Conservation (phyloP, 2,113 vertebrate species). For the Rhinopomastus cyanomelas region DNA sequence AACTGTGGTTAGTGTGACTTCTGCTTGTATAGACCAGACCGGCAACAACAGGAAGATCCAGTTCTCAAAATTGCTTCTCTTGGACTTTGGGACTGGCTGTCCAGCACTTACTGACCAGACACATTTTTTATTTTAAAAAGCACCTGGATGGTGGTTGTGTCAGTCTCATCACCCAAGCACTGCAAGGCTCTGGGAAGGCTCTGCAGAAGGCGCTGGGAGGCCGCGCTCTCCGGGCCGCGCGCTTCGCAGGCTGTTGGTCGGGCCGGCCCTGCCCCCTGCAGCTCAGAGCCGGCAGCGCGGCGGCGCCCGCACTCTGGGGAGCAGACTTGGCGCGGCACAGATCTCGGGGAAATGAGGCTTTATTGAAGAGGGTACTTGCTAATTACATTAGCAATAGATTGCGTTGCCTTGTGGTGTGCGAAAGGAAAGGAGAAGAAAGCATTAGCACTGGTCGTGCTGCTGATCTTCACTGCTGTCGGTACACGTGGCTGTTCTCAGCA, state of each 20-base stretch:
- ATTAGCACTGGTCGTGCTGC: not conserved
- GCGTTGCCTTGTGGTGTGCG: not conserved
- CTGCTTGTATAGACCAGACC: not conserved
- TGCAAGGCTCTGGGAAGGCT: not conserved
- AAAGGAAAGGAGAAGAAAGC: not conserved
- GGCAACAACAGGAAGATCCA: not conserved
- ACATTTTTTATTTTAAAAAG: not conserved
- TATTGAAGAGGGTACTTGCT: not conserved
- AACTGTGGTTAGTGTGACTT: not conserved
- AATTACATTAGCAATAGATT: not conserved
- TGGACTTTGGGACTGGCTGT: not conserved
- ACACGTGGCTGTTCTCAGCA: not conserved
- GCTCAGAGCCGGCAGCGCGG: slow-evolving; percentile 47
- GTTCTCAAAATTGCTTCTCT: not conserved
- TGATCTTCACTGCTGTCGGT: not conserved
- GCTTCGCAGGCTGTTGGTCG: slow-evolving; percentile 26
- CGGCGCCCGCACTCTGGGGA: rapidly evolving
- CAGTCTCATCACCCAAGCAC: not conserved
- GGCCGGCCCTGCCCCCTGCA: slow-evolving; percentile 76
- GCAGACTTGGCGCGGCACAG: not conserved
- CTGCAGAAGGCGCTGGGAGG: not conserved
- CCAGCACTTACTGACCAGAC: not conserved
- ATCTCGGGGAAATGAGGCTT: not conserved
- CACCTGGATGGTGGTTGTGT: not conserved
- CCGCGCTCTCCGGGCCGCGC: not conserved